Percentiles rank a stretch among this genome's conserved stretches.
Evolutionary conservation across 2,888 invertebrate genomes (phyloP).

Genomic region (Panzeria rudis): DNA sequence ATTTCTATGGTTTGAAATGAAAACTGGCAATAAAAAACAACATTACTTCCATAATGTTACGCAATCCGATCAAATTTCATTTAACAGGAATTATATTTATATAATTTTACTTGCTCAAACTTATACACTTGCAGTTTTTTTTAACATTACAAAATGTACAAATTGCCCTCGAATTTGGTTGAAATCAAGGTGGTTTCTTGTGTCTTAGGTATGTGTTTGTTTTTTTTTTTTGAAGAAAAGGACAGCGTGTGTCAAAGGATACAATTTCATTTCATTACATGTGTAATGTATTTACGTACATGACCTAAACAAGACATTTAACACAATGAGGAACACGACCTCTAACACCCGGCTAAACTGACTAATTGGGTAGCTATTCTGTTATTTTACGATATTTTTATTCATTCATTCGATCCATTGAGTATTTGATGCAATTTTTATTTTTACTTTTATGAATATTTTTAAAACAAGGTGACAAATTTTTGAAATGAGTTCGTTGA

Average conservation of each 20-base stretch:
- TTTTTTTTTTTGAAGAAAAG: slow-evolving; percentile 31
- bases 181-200: slow-evolving; percentile 61
- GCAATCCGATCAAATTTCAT: slow-evolving; percentile 64
- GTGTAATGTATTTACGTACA: slow-evolving; percentile 32
- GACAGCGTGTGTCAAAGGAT: slow-evolving; percentile 72
- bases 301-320: slow-evolving; percentile 60
- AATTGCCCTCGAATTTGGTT: slow-evolving; percentile 45
- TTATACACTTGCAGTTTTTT: not conserved
- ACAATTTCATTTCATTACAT: slow-evolving; percentile 62
- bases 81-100: slow-evolving; percentile 55
- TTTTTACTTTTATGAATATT: slow-evolving; percentile 1
- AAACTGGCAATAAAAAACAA: slow-evolving; percentile 38
- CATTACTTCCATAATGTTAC: slow-evolving; percentile 45
- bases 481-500: slow-evolving; percentile 41
- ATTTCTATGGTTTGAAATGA: slow-evolving; percentile 53
- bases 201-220: not conserved
- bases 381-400: slow-evolving; percentile 50
- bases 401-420: slow-evolving; percentile 24
- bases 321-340: slow-evolving; percentile 73
- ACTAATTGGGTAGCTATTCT: slow-evolving; percentile 1
- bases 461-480: slow-evolving; percentile 57
- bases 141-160: slow-evolving; percentile 16
- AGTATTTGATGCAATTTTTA: slow-evolving; percentile 15
- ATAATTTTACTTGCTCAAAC: not conserved
- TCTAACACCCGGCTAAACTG: slow-evolving; percentile 73